phyloP scores from a whole-genome alignment of 1,140 invertebrate genomes.

The Ctenoplectra terminalis region DNA sequence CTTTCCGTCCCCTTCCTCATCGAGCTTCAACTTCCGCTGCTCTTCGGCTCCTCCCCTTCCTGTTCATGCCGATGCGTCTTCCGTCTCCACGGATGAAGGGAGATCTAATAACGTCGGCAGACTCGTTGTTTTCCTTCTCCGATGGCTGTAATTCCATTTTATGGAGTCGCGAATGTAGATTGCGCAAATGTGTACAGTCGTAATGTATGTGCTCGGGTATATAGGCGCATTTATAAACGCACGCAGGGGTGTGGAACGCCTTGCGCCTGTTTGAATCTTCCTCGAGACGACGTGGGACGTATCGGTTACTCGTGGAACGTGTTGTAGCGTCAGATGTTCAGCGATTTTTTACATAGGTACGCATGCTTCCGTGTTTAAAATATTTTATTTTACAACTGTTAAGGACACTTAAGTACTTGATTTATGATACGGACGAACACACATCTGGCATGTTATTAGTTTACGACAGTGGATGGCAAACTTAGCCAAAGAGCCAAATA shows the following conservation, averaged over 20 bases:
- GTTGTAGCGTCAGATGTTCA: slow-evolving; percentile 20
- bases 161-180: slow-evolving; percentile 61
- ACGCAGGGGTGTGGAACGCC: neutral
- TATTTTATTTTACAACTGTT: too few relatives aligned
- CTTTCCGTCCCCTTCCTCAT: slow-evolving; percentile 29
- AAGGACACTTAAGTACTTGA: too few relatives aligned
- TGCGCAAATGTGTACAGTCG: slow-evolving; percentile 15
- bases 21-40: neutral
- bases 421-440: too few relatives aligned
- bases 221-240: slow-evolving; percentile 10
- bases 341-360: slow-evolving; percentile 23
- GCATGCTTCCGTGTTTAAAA: too few relatives aligned
- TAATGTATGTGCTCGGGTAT: slow-evolving; percentile 2
- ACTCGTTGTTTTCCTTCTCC: slow-evolving; percentile 70
- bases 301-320: neutral
- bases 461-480: too few relatives aligned
- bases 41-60: neutral
- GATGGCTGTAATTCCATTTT: slow-evolving; percentile 63
- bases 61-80: slow-evolving; percentile 47
- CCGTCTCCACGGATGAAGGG: slow-evolving; percentile 67
- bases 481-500: too few relatives aligned
- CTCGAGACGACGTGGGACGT: neutral
- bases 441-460: too few relatives aligned
- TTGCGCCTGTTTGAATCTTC: neutral
- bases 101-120: slow-evolving; percentile 76